Percentiles rank a stretch among this genome's conserved stretches.
phyloP scores from a whole-genome alignment of 1,140 invertebrate genomes.

The Cepaea nemoralis region DNA sequence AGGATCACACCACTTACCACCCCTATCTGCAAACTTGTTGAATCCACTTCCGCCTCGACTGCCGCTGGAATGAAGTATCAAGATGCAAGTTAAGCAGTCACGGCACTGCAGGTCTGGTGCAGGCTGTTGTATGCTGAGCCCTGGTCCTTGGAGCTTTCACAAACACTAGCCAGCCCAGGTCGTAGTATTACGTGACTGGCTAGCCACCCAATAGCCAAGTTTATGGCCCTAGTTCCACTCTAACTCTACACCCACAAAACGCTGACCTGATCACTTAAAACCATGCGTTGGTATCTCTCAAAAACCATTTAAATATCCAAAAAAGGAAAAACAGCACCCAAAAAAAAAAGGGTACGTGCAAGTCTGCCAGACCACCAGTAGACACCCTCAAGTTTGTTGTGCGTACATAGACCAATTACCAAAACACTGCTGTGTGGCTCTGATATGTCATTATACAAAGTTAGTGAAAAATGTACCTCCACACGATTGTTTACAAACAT shows the following conservation, averaged over 20 bases:
- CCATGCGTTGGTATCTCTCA: too few relatives aligned
- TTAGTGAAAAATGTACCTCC: too few relatives aligned
- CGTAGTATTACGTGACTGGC: background rate
- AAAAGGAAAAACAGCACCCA: too few relatives aligned
- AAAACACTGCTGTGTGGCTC: conserved; percentile 29
- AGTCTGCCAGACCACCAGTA: too few relatives aligned
- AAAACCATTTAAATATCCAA: background rate
- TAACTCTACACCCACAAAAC: background rate
- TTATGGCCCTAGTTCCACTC: too few relatives aligned
- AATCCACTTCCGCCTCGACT: conserved; percentile 63
- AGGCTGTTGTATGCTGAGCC: background rate
- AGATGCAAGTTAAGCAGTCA: conserved; percentile 13
- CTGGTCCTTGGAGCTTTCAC: background rate
- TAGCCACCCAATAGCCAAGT: background rate
- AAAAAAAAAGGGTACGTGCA: too few relatives aligned
- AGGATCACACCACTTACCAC: conserved; percentile 58
- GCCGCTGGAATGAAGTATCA: conserved; percentile 62
- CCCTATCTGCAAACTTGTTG: conserved; percentile 62
- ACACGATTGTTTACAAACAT: too few relatives aligned
- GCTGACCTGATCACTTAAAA: background rate
- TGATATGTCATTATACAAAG: conserved; percentile 33
- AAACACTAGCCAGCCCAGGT: background rate
- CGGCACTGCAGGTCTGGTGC: conserved; percentile 17
- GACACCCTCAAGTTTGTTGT: too few relatives aligned
- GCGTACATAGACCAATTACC: too few relatives aligned